Evolutionary conservation across 2,888 invertebrate genomes (phyloP), one percentile per base, ranked within the genome.

Genomic region (Acanthosepion pharaonis): DNA sequence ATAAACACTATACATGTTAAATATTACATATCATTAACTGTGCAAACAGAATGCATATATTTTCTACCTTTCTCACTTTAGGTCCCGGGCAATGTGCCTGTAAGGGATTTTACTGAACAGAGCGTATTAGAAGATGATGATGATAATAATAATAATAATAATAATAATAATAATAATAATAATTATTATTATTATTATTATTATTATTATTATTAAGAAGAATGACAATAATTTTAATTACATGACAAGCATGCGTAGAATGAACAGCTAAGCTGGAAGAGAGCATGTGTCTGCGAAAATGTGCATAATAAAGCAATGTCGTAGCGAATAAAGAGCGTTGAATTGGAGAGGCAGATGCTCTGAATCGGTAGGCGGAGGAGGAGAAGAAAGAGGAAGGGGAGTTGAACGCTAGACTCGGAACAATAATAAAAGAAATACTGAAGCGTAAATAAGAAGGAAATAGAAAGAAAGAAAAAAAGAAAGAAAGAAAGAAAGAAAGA

Each of bases 311-410:
- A 33, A 23, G n/a, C 78, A n/a, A n/a, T n/a, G 15, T n/a, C 15
- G n/a, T n/a, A 78, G 78, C 78, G n/a, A 78, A 78, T 78, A 78
- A 78, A 78, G 78, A 78, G 78, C 78, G 78, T 78, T 33, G 78
- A 78, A 78, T 78, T 78, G 78, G 78, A 78, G 78, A n/a, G 78
- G n/a, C 78, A 78, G 78, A 78, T 78, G 78, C 78, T 78, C n/a
- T n/a, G 78, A 78, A 78, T 33, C 15, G 15, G 78, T 78, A 78
- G 78, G 78, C n/a, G 78, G 78, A 33, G 78, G 78, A n/a, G 11
- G 3, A 78, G n/a, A n/a, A 78, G n/a, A n/a, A 15, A 4, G 78
- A 33, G n/a, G n/a, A n/a, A 78, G 4, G 18, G n/a, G 78, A n/a
- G 78, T n/a, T 5, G 15, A 78, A 78, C 78, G 3, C 78, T n/a